Conservation (phyloP, 2,113 vertebrate genomes). For the Pipa parva region DNA sequence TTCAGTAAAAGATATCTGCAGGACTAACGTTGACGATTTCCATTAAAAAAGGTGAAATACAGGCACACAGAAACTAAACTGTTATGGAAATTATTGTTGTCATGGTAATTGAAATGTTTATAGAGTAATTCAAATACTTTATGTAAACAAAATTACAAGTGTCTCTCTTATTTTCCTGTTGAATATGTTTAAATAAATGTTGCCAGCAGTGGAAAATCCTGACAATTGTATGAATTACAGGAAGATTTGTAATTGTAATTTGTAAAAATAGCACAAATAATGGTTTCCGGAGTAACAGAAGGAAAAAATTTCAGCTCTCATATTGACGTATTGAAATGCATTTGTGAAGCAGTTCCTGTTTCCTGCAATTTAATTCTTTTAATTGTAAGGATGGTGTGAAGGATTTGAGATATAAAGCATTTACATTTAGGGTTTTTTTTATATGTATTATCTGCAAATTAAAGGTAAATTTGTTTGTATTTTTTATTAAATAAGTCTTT, state of each 20-base stretch:
- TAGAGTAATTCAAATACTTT: neutral
- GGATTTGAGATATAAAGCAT: too few relatives aligned
- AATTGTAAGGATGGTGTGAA: neutral
- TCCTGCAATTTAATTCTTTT: conserved; percentile 25
- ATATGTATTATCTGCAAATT: neutral
- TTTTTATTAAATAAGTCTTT: too few relatives aligned
- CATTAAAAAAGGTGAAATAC: too few relatives aligned
- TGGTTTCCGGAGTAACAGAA: conserved; percentile 30
- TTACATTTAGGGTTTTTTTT: neutral
- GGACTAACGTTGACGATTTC: too few relatives aligned
- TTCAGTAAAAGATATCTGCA: too few relatives aligned
- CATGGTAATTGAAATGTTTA: neutral
- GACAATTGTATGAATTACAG: conserved; percentile 17
- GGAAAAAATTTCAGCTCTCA: neutral
- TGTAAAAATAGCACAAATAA: conserved; percentile 38
- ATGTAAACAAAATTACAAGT: neutral
- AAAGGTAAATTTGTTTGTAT: too few relatives aligned
- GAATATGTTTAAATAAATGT: conserved; percentile 1
- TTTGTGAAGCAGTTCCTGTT: neutral
- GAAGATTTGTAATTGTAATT: too few relatives aligned
- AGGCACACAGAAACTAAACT: too few relatives aligned
- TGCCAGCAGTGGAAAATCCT: neutral
- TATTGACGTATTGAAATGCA: conserved; percentile 20
- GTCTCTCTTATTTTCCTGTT: neutral
- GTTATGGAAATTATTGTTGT: too few relatives aligned